Conservation (phyloP, 2,797 vertebrate species). For the Chrosomus eos region DNA sequence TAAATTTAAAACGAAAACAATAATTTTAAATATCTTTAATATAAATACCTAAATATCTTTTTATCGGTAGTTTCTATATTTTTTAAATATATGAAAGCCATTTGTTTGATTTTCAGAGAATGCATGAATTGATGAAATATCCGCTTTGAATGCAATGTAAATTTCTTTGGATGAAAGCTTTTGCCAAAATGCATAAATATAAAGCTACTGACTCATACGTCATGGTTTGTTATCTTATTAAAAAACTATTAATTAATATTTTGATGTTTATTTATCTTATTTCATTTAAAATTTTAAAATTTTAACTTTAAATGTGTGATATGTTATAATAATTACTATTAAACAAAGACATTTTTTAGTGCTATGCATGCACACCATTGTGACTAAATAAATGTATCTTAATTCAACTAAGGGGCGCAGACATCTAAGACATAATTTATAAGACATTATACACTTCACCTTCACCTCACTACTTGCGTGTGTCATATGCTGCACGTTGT, state of each 20-base stretch:
- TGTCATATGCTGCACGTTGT: neutral
- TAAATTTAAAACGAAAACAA: no score
- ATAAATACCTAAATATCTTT: neutral
- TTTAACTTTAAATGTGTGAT: neutral
- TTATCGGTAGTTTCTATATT: neutral
- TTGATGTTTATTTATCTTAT: neutral
- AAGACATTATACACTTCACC: neutral
- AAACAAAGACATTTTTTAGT: neutral
- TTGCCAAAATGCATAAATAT: neutral
- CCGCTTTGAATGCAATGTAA: neutral
- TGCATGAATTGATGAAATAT: neutral
- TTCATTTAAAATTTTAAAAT: neutral
- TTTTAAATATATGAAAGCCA: neutral
- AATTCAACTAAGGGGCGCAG: neutral
- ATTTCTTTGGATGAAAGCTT: neutral
- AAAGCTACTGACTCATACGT: neutral
- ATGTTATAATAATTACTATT: neutral
- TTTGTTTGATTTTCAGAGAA: neutral
- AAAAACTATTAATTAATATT: neutral
- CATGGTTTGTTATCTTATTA: neutral
- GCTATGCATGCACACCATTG: neutral
- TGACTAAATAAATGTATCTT: neutral
- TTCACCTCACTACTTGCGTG: neutral
- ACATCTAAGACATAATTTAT: constrained; percentile 3
- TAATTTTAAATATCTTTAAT: no score